Evolutionary conservation across 2,797 vertebrate genomes (phyloP).

Genomic region (Sebastes steindachneri): DNA sequence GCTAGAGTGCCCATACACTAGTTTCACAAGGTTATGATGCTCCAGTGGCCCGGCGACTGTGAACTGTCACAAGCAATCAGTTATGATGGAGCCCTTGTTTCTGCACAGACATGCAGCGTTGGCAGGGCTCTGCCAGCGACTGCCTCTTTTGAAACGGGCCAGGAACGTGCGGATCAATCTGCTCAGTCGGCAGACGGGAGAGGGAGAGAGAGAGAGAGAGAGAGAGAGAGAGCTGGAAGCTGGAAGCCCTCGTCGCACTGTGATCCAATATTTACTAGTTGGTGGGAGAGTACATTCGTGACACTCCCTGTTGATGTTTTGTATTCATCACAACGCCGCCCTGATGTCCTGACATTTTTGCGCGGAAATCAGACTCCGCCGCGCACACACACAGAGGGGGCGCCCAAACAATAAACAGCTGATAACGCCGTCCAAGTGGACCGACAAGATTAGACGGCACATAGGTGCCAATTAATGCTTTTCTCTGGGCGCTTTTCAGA

Average conservation of each 20-base stretch:
- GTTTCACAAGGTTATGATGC: conserved; percentile 82
- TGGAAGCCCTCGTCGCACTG: conserved; percentile 59
- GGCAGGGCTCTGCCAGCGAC: conserved; percentile 63
- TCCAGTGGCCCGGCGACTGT: conserved; percentile 80
- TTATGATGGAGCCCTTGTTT: conserved; percentile 79
- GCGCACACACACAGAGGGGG: background rate
- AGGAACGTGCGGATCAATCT: conserved; percentile 74
- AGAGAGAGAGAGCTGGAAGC: conserved; percentile 26
- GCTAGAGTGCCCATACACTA: conserved; percentile 76
- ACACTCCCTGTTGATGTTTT: conserved; percentile 68
- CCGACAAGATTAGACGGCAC: conserved; percentile 51
- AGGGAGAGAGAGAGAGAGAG: no score
- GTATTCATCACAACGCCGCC: conserved; percentile 55
- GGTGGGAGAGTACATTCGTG: conserved; percentile 60
- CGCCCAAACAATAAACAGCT: conserved; percentile 31
- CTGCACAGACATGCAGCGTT: conserved; percentile 76
- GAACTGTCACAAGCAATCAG: conserved; percentile 83
- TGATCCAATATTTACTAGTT: conserved; percentile 79
- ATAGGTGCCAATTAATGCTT: conserved; percentile 45
- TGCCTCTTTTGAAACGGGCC: conserved; percentile 67
- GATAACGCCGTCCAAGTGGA: conserved; percentile 33
- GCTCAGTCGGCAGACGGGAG: conserved; percentile 61
- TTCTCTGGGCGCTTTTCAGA: conserved; percentile 17
- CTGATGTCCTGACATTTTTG: conserved; percentile 28
- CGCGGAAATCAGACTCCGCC: background rate